Evolutionary conservation across 1,140 invertebrate genomes (phyloP), one percentile per base, ranked within the genome.

Genomic region (Araneus ventricosus): DNA sequence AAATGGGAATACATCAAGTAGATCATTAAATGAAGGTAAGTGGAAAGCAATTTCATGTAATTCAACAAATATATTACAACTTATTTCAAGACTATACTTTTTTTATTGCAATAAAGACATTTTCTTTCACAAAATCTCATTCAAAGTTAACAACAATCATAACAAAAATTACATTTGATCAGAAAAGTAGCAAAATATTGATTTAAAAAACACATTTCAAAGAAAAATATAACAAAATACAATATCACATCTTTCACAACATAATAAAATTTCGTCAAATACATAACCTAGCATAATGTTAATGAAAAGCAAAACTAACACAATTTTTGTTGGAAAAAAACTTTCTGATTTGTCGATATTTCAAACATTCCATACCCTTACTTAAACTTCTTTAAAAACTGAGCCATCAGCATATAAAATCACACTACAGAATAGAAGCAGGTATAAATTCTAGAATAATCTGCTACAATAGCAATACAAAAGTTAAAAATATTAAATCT

Each of bases 401-500:
- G 85, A 87, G 37, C 57, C 59, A 87, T 70, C 39, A 70, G 63
- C 67, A 57, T 90, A 59, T 79, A 90, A 90, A 79, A 90, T 52
- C 41, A 57, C 34, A 90, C 70, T 79, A 84, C 80, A 63, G 52
- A 90, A 79, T 91, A 84, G 30, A 91, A 90, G 89, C 45, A 39
- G 30, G 52, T 91, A 91, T 39, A 91, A 91, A 91, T 61, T 91
- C 89, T 91, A 84, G 22, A 59, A 41, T 41, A 59, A n/a, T 45
- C 22, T 41, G 27, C 59, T 84, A 84, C 34, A 90, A 39, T n/a
- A 91, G 80, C 80, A 84, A 63, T 84, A 82, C 37, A 91, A 91
- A 91, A 84, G 75, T 91, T 84, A 84, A 91, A 91, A 91, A 84
- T 84, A 27, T 90, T 63, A 82, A 61, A 91, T 79, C 80, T 84